Evolutionary conservation across 2,797 vertebrate species (phyloP).

Genomic region (Manis crassicaudata): DNA sequence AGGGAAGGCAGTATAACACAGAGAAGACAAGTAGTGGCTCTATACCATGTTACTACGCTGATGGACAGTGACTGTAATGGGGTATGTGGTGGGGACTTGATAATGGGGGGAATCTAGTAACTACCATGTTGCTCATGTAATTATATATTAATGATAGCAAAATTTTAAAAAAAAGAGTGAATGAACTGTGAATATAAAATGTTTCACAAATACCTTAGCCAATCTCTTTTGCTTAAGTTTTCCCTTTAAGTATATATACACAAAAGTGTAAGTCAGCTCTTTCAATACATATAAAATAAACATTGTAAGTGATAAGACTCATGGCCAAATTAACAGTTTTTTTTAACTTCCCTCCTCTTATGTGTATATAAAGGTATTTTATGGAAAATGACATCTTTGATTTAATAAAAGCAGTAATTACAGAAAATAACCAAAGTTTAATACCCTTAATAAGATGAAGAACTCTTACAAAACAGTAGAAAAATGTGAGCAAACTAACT

Average conservation of each 20-base stretch:
- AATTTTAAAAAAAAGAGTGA: neutral
- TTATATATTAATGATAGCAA: too few species aligned
- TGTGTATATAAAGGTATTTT: neutral
- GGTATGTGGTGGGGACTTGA: too few species aligned
- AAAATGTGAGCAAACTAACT: neutral
- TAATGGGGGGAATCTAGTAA: too few species aligned
- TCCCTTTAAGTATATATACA: neutral
- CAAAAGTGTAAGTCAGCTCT: neutral
- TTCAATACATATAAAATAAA: neutral
- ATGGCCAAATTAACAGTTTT: neutral
- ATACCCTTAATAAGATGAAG: neutral
- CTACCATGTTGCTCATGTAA: too few species aligned
- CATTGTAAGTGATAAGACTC: neutral
- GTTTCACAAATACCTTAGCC: neutral
- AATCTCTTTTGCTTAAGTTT: neutral
- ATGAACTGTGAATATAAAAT: neutral
- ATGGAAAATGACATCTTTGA: neutral
- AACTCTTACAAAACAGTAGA: neutral
- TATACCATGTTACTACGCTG: too few species aligned
- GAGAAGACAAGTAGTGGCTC: too few species aligned
- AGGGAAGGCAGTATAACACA: too few species aligned
- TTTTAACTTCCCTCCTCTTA: neutral
- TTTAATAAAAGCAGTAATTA: neutral
- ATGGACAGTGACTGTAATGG: too few species aligned
- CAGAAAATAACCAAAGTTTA: neutral